A percentile compares a stretch with the other conserved stretches of the same genome.
Evolutionary conservation across 2,113 vertebrate genomes (phyloP).

Genomic region (Urocolius indicus): DNA sequence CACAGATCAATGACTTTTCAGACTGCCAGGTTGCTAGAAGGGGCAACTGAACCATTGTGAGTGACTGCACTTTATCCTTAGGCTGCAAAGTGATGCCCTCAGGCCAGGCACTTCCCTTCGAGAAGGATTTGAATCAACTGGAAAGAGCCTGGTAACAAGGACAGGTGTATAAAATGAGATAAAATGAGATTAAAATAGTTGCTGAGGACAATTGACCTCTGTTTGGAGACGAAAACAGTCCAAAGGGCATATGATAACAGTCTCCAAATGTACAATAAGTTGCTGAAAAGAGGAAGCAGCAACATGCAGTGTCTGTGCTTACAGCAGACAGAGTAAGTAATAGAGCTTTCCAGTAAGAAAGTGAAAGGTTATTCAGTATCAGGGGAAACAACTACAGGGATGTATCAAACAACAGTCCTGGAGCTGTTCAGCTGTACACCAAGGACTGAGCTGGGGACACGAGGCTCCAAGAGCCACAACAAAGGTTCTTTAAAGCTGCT

Average conservation of each 20-base stretch:
- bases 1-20: neutral
- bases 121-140: neutral
- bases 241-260: neutral
- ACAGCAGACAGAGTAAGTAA: neutral
- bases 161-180: neutral
- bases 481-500: neutral
- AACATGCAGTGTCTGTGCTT: too few species aligned
- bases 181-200: neutral
- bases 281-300: neutral
- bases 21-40: neutral
- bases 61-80: neutral
- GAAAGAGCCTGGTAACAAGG: neutral
- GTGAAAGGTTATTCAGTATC: neutral
- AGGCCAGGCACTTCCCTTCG: neutral
- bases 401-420: neutral
- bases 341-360: neutral
- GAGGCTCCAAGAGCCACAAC: neutral
- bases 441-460: neutral
- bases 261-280: neutral
- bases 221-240: neutral
- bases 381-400: neutral
- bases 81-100: neutral
- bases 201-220: neutral
- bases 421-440: neutral
- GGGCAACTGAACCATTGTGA: neutral